These are phyloP conservation scores for Eilema depressum DNA, from an alignment of 2,888 invertebrate species.

Conservation along the genomic window DNA sequence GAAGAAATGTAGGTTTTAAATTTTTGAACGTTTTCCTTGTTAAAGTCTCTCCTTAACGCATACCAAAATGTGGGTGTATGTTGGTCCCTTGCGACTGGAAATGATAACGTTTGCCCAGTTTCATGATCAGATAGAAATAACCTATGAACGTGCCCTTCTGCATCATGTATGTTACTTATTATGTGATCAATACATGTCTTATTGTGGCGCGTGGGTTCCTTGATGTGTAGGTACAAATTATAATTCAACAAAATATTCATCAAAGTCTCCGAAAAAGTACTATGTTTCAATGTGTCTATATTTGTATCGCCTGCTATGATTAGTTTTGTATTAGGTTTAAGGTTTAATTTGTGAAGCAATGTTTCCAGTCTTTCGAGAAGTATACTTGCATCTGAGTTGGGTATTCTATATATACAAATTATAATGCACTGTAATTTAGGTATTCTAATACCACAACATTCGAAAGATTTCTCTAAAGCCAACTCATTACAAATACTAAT, in stretches of 20 bases:
- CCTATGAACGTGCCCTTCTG: not conserved
- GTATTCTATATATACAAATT: not conserved
- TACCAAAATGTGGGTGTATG: not conserved
- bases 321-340: not conserved
- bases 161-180: not conserved
- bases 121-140: too few relatives aligned
- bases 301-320: not conserved
- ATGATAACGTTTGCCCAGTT: not conserved
- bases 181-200: not conserved
- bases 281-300: not conserved
- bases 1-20: too few relatives aligned
- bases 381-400: not conserved
- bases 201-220: not conserved
- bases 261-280: not conserved
- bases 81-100: not conserved
- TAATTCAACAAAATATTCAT: too few relatives aligned
- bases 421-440: not conserved
- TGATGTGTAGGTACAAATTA: not conserved
- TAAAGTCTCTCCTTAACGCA: not conserved
- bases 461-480: too few relatives aligned
- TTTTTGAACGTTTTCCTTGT: not conserved
- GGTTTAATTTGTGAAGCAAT: not conserved
- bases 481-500: too few relatives aligned
- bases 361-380: not conserved
- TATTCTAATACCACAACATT: too few relatives aligned